Conservation (phyloP, 1,140 invertebrate genomes). For the Episyrphus balteatus region DNA sequence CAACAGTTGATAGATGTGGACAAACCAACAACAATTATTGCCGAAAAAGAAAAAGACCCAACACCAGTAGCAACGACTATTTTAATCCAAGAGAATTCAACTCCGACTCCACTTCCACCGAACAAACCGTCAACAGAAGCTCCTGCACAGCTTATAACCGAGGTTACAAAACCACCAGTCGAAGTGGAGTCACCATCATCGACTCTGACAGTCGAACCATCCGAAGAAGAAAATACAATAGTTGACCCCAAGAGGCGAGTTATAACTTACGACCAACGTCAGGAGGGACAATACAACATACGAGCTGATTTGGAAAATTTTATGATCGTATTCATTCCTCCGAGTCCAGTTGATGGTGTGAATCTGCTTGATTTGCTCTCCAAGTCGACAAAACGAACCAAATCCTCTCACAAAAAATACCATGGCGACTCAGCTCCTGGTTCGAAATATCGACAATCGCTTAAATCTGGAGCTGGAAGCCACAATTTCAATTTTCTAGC, state of each 20-base stretch:
- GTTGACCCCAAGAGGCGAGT: slow-evolving; percentile 16
- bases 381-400: slow-evolving; percentile 18
- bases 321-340: slow-evolving; percentile 46
- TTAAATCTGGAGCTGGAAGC: background rate
- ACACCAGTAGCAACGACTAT: too few species aligned
- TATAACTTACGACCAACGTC: slow-evolving; percentile 45
- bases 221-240: background rate
- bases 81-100: too few species aligned
- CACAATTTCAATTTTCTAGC: background rate
- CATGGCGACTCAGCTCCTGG: too few species aligned
- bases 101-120: too few species aligned
- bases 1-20: too few species aligned
- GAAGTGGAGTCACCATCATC: too few species aligned
- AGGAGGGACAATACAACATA: slow-evolving; percentile 51
- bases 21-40: too few species aligned
- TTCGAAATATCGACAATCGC: background rate
- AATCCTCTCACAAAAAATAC: background rate
- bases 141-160: too few species aligned
- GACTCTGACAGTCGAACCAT: too few species aligned
- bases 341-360: slow-evolving; percentile 33
- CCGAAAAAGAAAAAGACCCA: too few species aligned
- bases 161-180: too few species aligned
- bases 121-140: too few species aligned
- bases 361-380: slow-evolving; percentile 37
- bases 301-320: slow-evolving; percentile 53